Percentiles rank a stretch among this genome's conserved stretches.
Conservation (phyloP, 1,140 invertebrate species). For the Zaprionus kolodkinae region DNA sequence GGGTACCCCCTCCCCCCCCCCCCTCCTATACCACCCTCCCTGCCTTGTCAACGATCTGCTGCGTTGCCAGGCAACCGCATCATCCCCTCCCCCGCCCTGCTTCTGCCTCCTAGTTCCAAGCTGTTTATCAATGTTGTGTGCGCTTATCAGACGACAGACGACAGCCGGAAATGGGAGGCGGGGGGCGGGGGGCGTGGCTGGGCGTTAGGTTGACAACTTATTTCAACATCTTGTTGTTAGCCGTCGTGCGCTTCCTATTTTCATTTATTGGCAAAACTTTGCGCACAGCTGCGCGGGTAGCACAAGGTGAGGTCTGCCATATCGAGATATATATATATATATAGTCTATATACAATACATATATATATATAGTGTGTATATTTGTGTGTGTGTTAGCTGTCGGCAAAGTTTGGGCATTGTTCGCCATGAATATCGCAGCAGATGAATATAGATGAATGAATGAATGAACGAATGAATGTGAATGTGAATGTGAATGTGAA, state of each 20-base stretch:
- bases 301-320: slow-evolving; percentile 17
- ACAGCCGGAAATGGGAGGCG: slow-evolving; percentile 50
- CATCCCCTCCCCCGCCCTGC: not conserved
- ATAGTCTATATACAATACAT: not conserved
- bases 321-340: not conserved
- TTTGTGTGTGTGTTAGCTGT: slow-evolving; percentile 21
- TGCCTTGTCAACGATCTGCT: slow-evolving; percentile 41
- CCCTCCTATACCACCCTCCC: too few species aligned
- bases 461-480: not conserved
- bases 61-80: slow-evolving; percentile 40
- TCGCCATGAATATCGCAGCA: slow-evolving; percentile 27
- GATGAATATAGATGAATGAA: slow-evolving; percentile 16
- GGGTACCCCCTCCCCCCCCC: not conserved
- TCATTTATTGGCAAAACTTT: slow-evolving; percentile 79
- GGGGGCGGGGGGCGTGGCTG: not conserved
- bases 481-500: too few species aligned
- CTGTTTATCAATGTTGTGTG: slow-evolving; percentile 72
- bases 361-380: slow-evolving; percentile 12
- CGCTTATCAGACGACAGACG: slow-evolving; percentile 68
- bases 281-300: slow-evolving; percentile 57
- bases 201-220: slow-evolving; percentile 76
- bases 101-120: not conserved
- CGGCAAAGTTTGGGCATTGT: slow-evolving; percentile 66
- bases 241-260: slow-evolving; percentile 69
- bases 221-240: slow-evolving; percentile 73